Conservation (phyloP, 2,113 vertebrate genomes). For the Harpagus bidentatus region DNA sequence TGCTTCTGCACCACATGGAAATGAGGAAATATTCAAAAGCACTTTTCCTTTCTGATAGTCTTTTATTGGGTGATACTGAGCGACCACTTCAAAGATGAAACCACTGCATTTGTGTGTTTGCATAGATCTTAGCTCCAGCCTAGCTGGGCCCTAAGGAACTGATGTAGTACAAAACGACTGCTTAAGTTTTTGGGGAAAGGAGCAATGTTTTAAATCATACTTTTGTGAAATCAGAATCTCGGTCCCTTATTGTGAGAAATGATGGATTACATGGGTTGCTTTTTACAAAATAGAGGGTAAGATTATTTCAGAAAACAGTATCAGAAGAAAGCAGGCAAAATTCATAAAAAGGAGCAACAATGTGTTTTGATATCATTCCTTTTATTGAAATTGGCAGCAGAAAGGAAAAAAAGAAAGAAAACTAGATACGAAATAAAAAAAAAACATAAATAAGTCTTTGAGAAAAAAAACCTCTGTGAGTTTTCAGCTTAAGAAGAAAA, state of each 20-base stretch:
- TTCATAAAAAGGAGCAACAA: not conserved
- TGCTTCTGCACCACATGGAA: constrained; percentile 13
- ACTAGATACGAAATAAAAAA: not conserved
- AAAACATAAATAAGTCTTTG: not conserved
- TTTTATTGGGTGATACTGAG: constrained; percentile 31
- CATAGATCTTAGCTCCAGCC: not conserved
- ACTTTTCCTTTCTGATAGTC: constrained; percentile 6
- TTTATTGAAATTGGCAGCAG: not conserved
- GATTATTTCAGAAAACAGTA: not conserved
- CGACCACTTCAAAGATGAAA: constrained; percentile 19
- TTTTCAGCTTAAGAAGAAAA: not conserved
- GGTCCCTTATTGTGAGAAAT: not conserved
- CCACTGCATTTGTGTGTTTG: not conserved
- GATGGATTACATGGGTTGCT: not conserved
- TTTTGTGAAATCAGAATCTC: not conserved
- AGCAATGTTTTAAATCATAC: not conserved
- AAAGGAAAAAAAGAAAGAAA: not conserved
- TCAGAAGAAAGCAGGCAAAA: not conserved
- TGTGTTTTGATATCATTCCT: not conserved
- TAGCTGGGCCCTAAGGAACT: not conserved
- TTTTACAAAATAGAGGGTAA: not conserved
- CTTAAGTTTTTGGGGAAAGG: not conserved
- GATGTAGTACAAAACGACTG: not conserved
- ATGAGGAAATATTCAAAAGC: constrained; percentile 10
- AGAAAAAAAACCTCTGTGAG: not conserved